Base-by-base conservation (phyloP, 2,888 invertebrate species). In the Pheosia gnoma region DNA sequence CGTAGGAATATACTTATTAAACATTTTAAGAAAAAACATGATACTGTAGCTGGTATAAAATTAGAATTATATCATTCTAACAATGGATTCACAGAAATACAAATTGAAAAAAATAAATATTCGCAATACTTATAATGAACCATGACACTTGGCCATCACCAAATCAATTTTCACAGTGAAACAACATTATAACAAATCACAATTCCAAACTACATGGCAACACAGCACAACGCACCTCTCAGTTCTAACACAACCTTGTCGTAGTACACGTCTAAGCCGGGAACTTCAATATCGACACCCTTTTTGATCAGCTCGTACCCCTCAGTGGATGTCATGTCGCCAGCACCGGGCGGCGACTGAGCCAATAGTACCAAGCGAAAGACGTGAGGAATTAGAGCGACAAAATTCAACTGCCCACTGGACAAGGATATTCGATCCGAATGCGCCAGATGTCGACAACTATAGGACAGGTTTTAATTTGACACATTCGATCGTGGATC, bases 171-270 rank as follows among this genome's bases (percentile, higher is more conserved):
- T 55, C 54, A 58, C 47, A 54, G 11, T 56, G 52, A 61, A 71
- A 74, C 60, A 66, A 54, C 74, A 74, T 68, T 66, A 56, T 57
- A 45, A 1, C 45, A 62, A 65, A 66, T 13, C 62, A 72, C 57
- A 57, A 41, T 62, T 62, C 56, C 57, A 39, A 57, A 61, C 66
- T 71, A 66, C 55, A 66, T 69, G 58, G 67, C 65, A 66, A 70
- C 73, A 76, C 72, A 71, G 60, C 70, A 73, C 72, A 71, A 90
- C 90, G 79, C 88, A 95, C 95, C 95, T 94, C 95, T 87, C 25
- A 95, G 89, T 81, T 95, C 94, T 67, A 87, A 75, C 65, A 95
- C 94, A 63, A 94, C 93, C 86, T 94, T 94, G 78, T 95, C 95
- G 82, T 94, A 95, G 82, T 94, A 95, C 68, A 88, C 85, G 65